Base-by-base conservation (phyloP, 2,113 vertebrate genomes). In the Hippolais icterina region DNA sequence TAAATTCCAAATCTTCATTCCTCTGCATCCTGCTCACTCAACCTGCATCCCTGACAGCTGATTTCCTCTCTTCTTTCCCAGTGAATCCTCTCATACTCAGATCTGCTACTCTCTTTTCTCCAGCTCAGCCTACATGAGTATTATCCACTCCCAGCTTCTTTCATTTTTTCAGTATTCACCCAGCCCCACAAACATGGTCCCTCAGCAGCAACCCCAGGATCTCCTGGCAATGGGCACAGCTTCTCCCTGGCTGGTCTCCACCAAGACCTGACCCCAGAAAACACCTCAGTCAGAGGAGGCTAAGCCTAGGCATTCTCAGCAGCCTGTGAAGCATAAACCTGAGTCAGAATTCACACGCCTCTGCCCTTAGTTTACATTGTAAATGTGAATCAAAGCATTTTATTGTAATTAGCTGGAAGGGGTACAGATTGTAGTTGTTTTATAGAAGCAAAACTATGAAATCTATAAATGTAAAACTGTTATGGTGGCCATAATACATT, bases 391-490 rank as follows among this genome's bases (percentile, higher is more conserved):
- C 5, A 44, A 94, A 91, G 79, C 79, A 75, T 97, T 97, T 97
- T 96, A 97, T 94, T 96, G 83, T 89, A 89, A 94, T 97, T 94
- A 95, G 79, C 85, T 94, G 80, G 87, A 92, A 95, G 69, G 37
- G 33, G 24, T 87, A 82, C 89, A 95, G 87, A 87, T 69, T 92
- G 83, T 93, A 93, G 89, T 93, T 96, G 66, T 91, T 97, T 97
- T 97, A 97, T 94, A 95, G 91, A 95, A 97, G 59, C 66, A 96
- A 87, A 93, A 96, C 92, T 94, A 94, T 92, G 94, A 96, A 96
- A 96, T 94, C 83, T 95, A 95, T 95, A 89, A 97, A 95, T 92
- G 89, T 94, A 96, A 93, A 96, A 93, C n/a, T 86, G 59, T 93
- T 97, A 94, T 12, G 25, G 66, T 0, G 17, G 60, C 66, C 63